Conservation (phyloP, 1,140 invertebrate species). For the Megathymus violae region DNA sequence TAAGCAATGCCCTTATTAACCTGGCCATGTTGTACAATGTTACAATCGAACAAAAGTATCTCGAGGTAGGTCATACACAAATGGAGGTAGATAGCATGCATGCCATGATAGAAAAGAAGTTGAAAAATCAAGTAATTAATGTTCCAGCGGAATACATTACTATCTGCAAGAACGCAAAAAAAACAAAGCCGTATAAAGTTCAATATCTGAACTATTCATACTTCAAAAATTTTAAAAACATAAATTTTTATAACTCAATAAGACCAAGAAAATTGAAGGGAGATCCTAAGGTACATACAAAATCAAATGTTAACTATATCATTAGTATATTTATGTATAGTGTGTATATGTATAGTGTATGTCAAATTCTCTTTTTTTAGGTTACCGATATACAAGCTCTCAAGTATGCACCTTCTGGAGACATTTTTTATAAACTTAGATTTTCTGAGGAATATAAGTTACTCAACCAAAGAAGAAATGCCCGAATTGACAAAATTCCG, state of each 20-base stretch:
- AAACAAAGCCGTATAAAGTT: background rate
- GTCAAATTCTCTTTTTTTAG: constrained; percentile 1
- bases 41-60: constrained; percentile 16
- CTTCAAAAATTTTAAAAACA: background rate
- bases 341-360: no score
- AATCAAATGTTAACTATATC: no score
- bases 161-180: background rate
- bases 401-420: constrained; percentile 15
- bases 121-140: constrained; percentile 9
- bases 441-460: constrained; percentile 4
- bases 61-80: constrained; percentile 21
- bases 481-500: constrained; percentile 7
- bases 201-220: background rate
- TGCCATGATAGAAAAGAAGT: constrained; percentile 17
- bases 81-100: constrained; percentile 21
- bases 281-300: constrained; percentile 12
- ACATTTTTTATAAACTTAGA: constrained; percentile 15
- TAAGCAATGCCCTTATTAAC: background rate
- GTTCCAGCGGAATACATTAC: constrained; percentile 1
- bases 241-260: background rate
- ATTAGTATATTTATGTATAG: no score
- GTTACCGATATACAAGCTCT: constrained; percentile 13
- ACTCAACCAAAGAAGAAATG: background rate
- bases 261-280: constrained; percentile 12
- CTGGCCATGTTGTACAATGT: background rate